Evolutionary conservation across 2,888 invertebrate genomes (phyloP), one percentile per base, ranked within the genome.

Genomic region (Phanerotoma sp.): DNA sequence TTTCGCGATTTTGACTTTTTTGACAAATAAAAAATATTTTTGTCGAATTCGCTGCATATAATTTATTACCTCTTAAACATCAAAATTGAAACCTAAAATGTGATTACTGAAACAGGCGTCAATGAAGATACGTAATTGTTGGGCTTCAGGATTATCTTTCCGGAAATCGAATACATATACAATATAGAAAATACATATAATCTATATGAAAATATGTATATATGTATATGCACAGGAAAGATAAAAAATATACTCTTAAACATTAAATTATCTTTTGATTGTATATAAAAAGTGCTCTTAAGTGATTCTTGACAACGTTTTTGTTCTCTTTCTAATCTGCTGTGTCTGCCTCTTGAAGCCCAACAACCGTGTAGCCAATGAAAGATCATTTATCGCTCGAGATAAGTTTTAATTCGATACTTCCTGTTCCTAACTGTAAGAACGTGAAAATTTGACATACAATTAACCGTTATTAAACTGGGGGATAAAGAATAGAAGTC

Each of bases 341-440:
- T 38, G 38, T 15, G 25, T 25, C 25, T 25, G 25, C 25, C 44
- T 51, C 33, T 44, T 38, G 38, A 38, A 33, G 42, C 33, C 44
- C 9, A 16, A 44, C 42, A 21, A 44, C 44, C 20, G 44, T 41
- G 30, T n/a, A n/a, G 41, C 18, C 50, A 50, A 51, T 33, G 51
- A 51, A 37, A 41, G 35, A 33, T 42, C 51, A 46, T 46, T 50
- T 55, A 35, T 51, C 47, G 42, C 40, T 59, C 58, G 61, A 63
- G 67, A 70, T 66, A 65, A 63, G 58, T 63, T 67, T 68, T 71
- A 69, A 72, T 72, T 71, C 63, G 67, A 71, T 69, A 71, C 69
- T 69, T 72, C 71, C 72, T 71, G 68, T 66, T 67, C 51, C 51
- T 49, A 62, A 22, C 30, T 20, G 38, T 18, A 20, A 50, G 44